Base-by-base conservation (phyloP, 2,797 vertebrate species). In the Cuculus canorus region DNA sequence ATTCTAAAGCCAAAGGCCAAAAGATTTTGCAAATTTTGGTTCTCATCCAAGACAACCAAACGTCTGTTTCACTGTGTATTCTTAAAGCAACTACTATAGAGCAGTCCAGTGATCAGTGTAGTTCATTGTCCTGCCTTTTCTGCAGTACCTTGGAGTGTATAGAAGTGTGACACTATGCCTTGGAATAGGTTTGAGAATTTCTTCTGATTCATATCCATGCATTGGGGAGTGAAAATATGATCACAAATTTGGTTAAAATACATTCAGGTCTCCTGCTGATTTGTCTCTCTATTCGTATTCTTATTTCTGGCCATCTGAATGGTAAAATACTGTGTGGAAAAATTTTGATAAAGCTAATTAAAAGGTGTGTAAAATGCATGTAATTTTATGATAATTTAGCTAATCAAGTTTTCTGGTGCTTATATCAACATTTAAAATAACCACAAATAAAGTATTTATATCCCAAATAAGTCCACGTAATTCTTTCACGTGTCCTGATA, bases 11-110 rank as follows among this genome's bases (percentile, higher is more conserved):
- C 24, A 86, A 57, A 86, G 47, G 56, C 30, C 54, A 66, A 69
- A 86, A 88, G 43, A 64, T 88, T 72, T 39, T 79, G 59, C 41
- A 70, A 82, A 94, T 88, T 84, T 54, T 86, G 52, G 4, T 95
- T 90, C 70, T 95, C 37, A 65, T 71, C 41, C 57, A 83, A 83
- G 76, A 54, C 25, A 57, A 65, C 24, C 41, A 68, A 70, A 27
- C 33, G 45, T 39, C 13, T 63, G 82, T 83, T 80, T 65, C 59
- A n/a, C 27, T 86, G 73, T 52, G 57, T 53, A 27, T 82, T 88
- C 61, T 43, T 39, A 88, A 92, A 82, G 47, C 76, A 47, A 7
- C 65, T 63, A 60, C 57, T 66, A 27, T 90, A 66, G 22, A 63
- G 19, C 52, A 56, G n/a, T 45, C 52, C 32, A 61, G 5, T 0